Evolutionary conservation across 2,113 vertebrate genomes (phyloP), one percentile per base, ranked within the genome.

Genomic region (Piliocolobus tephrosceles): DNA sequence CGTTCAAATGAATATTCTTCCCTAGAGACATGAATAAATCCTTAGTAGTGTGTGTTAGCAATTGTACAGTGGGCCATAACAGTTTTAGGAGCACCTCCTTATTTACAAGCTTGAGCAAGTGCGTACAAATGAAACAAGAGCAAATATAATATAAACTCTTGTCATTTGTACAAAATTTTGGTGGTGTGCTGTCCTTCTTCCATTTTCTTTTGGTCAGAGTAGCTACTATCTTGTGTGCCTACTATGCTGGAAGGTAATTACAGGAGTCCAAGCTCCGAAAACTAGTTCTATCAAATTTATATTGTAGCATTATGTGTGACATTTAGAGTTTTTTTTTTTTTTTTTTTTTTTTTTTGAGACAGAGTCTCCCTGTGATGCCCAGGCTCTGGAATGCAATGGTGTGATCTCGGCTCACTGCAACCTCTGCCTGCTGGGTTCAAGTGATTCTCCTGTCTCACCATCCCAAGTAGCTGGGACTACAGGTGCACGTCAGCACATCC

Each of bases 51-150:
- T 68, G 13, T 94, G 45, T 92, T 25, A 82, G 81, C 88, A 93
- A 6, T 97, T 96, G 91, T 12, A 78, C 64, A 78, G 50, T 82
- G 38, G 81, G 20, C 58, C 88, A 12, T 86, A 85, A 61, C 81
- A 61, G 57, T 92, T 73, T 70, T 78, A 73, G 64, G 92, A 84
- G 57, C 38, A 85, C 92, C 50, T 95, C 81, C 18, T 12, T 90
- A 85, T 88, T 90, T 81, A 90, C 55, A 88, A 78, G 43, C 64
- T 81, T 90, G 70, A 96, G 25, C 50, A 92, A 72, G 64, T 81
- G 76, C 70, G 73, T 84, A 78, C 55, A 93, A 78, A 88, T 55
- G 58, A 90, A 76, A 58, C 5, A 75, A 83, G 40, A 40, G 32
- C 6, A 14, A 66, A 73, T 66, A 43, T n/a, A 40, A 40, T 76